phyloP scores from a whole-genome alignment of 1,140 invertebrate genomes.

The Rhizoglyphus robini region DNA sequence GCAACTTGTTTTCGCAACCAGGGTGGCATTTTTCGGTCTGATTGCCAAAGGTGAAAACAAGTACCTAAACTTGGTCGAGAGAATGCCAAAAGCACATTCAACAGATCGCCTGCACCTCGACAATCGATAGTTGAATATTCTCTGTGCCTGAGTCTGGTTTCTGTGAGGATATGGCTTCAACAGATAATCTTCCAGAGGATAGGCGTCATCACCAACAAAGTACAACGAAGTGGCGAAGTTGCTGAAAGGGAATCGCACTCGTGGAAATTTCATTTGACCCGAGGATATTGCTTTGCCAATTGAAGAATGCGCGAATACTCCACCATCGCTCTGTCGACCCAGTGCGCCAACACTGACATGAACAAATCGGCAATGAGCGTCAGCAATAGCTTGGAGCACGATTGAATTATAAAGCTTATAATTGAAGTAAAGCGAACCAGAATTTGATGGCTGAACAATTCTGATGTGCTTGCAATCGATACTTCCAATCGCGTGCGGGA shows the following conservation, averaged over 20 bases:
- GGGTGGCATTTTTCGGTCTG: too few relatives aligned
- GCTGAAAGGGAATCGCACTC: too few relatives aligned
- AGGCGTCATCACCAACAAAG: not conserved
- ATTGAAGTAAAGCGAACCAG: not conserved
- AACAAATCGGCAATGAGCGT: not conserved
- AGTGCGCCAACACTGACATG: not conserved
- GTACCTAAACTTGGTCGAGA: too few relatives aligned
- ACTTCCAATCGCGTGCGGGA: not conserved
- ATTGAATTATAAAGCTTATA: not conserved
- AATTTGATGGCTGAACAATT: not conserved
- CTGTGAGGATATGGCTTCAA: not conserved
- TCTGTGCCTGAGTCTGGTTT: not conserved
- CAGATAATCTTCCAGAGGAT: not conserved
- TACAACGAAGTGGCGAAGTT: not conserved
- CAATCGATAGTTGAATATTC: not conserved
- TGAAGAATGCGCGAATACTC: not conserved
- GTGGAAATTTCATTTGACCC: too few relatives aligned
- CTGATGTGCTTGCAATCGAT: not conserved
- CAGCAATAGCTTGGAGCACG: not conserved
- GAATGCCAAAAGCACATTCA: not conserved
- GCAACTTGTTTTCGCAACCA: too few relatives aligned
- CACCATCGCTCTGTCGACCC: not conserved
- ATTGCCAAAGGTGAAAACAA: too few relatives aligned
- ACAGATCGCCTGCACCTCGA: not conserved
- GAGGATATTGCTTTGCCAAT: not conserved